Evolutionary conservation across 2,113 vertebrate species (phyloP).

Genomic region (Otocyon megalotis): DNA sequence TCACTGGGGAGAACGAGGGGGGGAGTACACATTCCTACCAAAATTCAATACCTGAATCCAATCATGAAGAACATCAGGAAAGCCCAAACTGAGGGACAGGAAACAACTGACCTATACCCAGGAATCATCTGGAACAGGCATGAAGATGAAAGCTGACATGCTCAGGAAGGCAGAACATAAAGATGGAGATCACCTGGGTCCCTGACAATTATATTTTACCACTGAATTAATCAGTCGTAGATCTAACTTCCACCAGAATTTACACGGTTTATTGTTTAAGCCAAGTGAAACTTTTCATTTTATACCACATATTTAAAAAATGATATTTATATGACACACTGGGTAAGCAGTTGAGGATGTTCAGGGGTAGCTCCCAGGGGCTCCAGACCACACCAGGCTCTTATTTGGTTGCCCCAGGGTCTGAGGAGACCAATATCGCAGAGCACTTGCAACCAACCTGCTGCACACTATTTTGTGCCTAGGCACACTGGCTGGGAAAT

Average conservation of each 20-base stretch:
- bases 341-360: not conserved
- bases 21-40: not conserved
- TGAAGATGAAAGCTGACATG: not conserved
- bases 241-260: not conserved
- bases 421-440: not conserved
- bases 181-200: not conserved
- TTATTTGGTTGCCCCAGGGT: not conserved
- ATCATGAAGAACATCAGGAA: not conserved
- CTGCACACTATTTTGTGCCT: not conserved
- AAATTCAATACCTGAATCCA: not conserved
- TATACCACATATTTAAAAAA: not conserved
- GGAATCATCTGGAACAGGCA: not conserved
- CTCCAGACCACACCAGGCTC: not conserved
- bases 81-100: not conserved
- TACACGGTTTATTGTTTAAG: not conserved
- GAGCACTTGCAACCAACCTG: not conserved
- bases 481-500: not conserved
- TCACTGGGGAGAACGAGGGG: rapidly evolving
- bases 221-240: not conserved
- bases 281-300: not conserved
- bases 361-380: not conserved
- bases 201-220: not conserved
- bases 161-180: not conserved
- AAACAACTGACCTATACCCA: not conserved
- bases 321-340: not conserved